Conservation (phyloP, 2,113 vertebrate genomes). For the Talpa occidentalis region DNA sequence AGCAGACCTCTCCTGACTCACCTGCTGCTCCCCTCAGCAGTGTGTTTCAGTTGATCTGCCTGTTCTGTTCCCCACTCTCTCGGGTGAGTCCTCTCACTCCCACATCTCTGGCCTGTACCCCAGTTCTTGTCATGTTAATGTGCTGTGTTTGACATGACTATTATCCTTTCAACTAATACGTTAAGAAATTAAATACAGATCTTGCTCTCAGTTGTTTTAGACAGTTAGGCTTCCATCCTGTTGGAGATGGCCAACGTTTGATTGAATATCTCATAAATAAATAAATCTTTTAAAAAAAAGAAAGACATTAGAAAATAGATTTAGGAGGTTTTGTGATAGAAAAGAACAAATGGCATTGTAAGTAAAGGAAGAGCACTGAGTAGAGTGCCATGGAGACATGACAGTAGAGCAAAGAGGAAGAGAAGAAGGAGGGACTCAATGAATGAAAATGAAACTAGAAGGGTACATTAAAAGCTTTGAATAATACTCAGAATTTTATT, state of each 20-base stretch:
- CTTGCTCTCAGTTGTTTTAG: background rate
- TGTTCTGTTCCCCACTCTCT: no score
- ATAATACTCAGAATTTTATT: background rate
- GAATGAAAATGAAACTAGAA: background rate
- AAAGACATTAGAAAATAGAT: background rate
- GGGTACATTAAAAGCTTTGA: background rate
- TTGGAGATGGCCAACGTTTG: background rate
- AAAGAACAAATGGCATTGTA: background rate
- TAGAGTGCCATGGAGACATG: background rate
- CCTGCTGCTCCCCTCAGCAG: no score
- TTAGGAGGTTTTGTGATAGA: conserved; percentile 9
- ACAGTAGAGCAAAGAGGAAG: background rate
- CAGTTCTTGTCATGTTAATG: background rate
- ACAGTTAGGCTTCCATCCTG: background rate
- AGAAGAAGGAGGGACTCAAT: background rate
- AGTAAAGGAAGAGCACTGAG: background rate
- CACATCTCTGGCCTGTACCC: no score
- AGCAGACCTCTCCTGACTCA: no score
- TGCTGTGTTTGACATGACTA: background rate
- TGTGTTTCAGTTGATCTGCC: no score
- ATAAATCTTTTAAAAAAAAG: no score
- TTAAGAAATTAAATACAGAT: conserved; percentile 19
- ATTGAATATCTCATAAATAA: no score
- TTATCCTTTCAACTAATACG: background rate
- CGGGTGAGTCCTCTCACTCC: no score